Base-by-base conservation (phyloP, 2,888 invertebrate genomes). In the Mimas tiliae region DNA sequence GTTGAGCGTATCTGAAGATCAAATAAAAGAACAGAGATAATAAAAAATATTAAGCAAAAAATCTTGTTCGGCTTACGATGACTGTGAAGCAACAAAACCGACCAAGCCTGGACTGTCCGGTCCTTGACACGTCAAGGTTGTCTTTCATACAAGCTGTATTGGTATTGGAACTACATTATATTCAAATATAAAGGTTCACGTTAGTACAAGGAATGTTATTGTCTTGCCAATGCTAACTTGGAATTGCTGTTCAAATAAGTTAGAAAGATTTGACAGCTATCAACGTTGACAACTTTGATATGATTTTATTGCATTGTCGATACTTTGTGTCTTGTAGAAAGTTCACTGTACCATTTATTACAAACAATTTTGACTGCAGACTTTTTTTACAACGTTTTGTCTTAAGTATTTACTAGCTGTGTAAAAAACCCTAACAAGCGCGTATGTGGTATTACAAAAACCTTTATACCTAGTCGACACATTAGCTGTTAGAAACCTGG, bases 171-270 rank as follows among this genome's bases (percentile, higher is more conserved):
- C 55, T 67, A 68, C 76, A 86, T 88, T 88, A 86, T 85, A 87
- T 86, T 88, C 82, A 85, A 87, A 87, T 85, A 64, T 68, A 65
- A 65, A 64, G 72, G 71, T 77, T 74, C 74, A 70, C 79, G 83
- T 84, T 82, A 86, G 85, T 69, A 66, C 58, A 53, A 78, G 76
- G 84, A 83, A 87, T 86, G 86, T 84, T 79, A 87, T 88, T 87
- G 87, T 88, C 76, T 75, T 64, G 68, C 65, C 68, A 52, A 72
- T 74, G 74, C 76, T 74, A 6, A 1, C 8, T 48, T 19, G 11
- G 1, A 45, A 45, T 11, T 45, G 45, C 14, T 12, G 45, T 45
- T 14, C 14, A 45, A 45, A 45, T 45, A 45, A 14, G 14, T 45
- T 12, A 1, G 1, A 45, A 45, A 14, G 11, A 45, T 3, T 45